Base-by-base conservation (phyloP, 2,797 vertebrate species). In the Rhyacichthys aspro region DNA sequence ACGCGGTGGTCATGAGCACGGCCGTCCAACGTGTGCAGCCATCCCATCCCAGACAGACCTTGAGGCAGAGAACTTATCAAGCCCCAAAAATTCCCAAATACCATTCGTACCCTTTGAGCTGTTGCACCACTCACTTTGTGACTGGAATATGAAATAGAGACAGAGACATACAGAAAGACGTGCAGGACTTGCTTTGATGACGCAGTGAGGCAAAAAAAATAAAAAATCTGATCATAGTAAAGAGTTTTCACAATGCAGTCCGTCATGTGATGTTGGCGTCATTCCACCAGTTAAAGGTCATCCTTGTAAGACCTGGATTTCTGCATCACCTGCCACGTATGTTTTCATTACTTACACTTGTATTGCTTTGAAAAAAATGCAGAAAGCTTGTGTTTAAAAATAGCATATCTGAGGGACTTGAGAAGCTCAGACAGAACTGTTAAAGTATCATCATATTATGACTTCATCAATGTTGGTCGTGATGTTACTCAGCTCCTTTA, bases 101-200 rank as follows among this genome's bases (percentile, higher is more conserved):
- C 76, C 78, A 85, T 78, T 60, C 11, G 43, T 75, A 73, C 56
- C 79, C 67, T 84, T 76, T 79, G 73, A 85, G 82, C 81, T 71
- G 74, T 71, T 83, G 82, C 84, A 78, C 63, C 74, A 72, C 67
- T 55, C 5, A 7, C 81, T 55, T 74, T 88, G 83, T 90, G 88
- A 88, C 81, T 64, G 46, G 88, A 90, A 90, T 90, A 86, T 79
- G 85, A 88, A 90, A 70, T 44, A 77, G 76, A 81, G 52, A 67
- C 67, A 61, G 68, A 80, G 65, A 78, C 76, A 61, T 68, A 58
- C 74, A 46, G 68, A 74, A 70, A 52, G 69, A 71, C 56, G 46
- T 74, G 76, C 61, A 76, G 65, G 66, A 70, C 70, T 69, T 32
- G 57, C 82, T 85, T 84, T 87, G 82, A 85, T 85, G 85, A 84